phyloP scores from a whole-genome alignment of 2,113 vertebrate genomes.

The Sigmodon hispidus region DNA sequence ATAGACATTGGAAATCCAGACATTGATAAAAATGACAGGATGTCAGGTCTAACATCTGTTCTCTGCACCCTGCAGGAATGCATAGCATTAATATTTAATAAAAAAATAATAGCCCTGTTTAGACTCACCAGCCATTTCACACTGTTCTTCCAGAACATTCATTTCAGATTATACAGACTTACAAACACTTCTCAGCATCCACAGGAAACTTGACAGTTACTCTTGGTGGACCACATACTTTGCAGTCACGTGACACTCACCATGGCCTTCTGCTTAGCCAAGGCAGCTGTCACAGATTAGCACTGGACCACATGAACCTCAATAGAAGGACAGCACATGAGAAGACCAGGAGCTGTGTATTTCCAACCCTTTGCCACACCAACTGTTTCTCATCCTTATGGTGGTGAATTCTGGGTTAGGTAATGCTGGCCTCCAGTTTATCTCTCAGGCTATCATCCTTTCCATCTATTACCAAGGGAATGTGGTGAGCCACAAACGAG shows the following conservation, averaged over 20 bases:
- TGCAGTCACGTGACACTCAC: not conserved
- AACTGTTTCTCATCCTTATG: not conserved
- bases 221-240: not conserved
- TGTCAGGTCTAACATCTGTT: conserved; percentile 86
- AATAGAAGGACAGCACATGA: not conserved
- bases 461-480: not conserved
- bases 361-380: not conserved
- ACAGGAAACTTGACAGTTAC: conserved; percentile 20
- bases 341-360: not conserved
- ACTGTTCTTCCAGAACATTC: conserved; percentile 84
- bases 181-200: conserved; percentile 42
- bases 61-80: conserved; percentile 82
- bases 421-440: not conserved
- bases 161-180: conserved; percentile 82
- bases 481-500: not conserved
- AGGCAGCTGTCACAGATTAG: not conserved
- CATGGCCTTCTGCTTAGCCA: not conserved
- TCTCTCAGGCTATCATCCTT: not conserved
- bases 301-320: not conserved
- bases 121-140: conserved; percentile 84
- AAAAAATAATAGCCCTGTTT: conserved; percentile 84
- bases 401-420: not conserved
- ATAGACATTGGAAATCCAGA: conserved; percentile 85
- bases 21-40: conserved; percentile 88
- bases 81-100: conserved; percentile 87